A percentile compares a stretch with the other conserved stretches of the same genome.
Evolutionary conservation across 2,888 invertebrate species (phyloP).

Genomic region (Sericinus montela): DNA sequence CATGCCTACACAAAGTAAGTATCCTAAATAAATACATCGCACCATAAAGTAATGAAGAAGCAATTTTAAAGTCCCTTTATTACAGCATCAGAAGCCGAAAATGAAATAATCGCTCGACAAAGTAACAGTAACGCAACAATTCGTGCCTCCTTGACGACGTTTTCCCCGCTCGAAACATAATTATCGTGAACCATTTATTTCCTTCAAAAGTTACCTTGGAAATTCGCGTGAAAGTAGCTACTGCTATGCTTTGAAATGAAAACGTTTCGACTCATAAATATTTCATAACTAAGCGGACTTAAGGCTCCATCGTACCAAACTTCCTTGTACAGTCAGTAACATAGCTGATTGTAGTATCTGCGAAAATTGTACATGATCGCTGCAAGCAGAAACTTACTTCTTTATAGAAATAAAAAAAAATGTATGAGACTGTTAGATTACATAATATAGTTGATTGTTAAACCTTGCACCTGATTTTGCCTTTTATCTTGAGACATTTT

Average conservation of each 20-base stretch:
- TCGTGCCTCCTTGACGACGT: slow-evolving; percentile 19
- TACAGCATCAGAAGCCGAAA: background rate
- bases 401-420: too few relatives aligned
- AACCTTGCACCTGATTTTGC: too few relatives aligned
- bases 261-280: slow-evolving; percentile 46
- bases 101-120: slow-evolving; percentile 6
- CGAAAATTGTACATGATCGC: background rate
- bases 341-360: slow-evolving; percentile 20
- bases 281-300: slow-evolving; percentile 43
- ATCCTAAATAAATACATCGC: background rate
- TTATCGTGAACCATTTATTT: slow-evolving; percentile 32
- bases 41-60: background rate
- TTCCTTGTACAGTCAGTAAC: slow-evolving; percentile 24
- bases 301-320: slow-evolving; percentile 25
- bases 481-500: too few relatives aligned
- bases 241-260: slow-evolving; percentile 29
- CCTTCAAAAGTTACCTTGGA: slow-evolving; percentile 32
- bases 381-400: too few relatives aligned
- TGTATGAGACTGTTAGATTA: too few relatives aligned
- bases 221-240: slow-evolving; percentile 29
- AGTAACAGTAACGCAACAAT: slow-evolving; percentile 12
- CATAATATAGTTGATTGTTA: too few relatives aligned
- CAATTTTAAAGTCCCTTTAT: background rate
- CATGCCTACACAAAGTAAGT: too few relatives aligned
- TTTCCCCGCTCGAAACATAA: slow-evolving; percentile 24